Evolutionary conservation across 53 echinoderm and acorn worm genomes (phyloP), one percentile per base, ranked within the genome.

Genomic region (Luidia sarsii): DNA sequence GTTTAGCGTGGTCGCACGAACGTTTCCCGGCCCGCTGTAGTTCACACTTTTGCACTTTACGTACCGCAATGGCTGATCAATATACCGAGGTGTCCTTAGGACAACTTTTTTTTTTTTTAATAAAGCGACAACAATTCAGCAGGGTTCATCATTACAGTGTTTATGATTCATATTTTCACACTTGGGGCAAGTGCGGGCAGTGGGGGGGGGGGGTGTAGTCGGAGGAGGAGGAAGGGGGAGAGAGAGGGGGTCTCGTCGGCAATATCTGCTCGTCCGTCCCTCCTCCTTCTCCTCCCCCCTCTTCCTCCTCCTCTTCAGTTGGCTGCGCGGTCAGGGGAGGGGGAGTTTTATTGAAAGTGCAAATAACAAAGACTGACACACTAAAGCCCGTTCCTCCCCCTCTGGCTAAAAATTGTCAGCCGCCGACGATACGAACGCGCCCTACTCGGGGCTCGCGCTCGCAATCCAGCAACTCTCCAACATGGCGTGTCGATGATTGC

Each of bases 141-240:
- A 61, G 77, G 28, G 77, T 77, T 61, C 33, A 29, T 61, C 77
- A 77, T 77, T 77, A 77, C 48, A 19, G 45, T 77, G 77, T 77
- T 77, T 77, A 77, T 46, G 77, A 77, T 77, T 77, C 77, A 77
- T 77, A 77, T 77, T 77, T 77, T 77, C 62, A 61, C 77, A 77
- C 77, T 77, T 77, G 77, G 77, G 77, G 77, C 77, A n/a, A 77
- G 61, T 55, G 20, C 18, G 59, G 14, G 39, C 48, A 19, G 48
- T 20, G 18, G 77, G 57, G 25, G 57, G 32, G 50, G 31, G 36
- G 21, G 50, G 52, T 33, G n/a, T n/a, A n/a, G n/a, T n/a, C n/a
- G n/a, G n/a, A n/a, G n/a, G n/a, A n/a, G n/a, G n/a, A n/a, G n/a
- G n/a, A n/a, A n/a, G n/a, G n/a, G n/a, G n/a, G n/a, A n/a, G n/a